Conservation (phyloP, 2,797 vertebrate species). For the Mormyrops attenuatus region DNA sequence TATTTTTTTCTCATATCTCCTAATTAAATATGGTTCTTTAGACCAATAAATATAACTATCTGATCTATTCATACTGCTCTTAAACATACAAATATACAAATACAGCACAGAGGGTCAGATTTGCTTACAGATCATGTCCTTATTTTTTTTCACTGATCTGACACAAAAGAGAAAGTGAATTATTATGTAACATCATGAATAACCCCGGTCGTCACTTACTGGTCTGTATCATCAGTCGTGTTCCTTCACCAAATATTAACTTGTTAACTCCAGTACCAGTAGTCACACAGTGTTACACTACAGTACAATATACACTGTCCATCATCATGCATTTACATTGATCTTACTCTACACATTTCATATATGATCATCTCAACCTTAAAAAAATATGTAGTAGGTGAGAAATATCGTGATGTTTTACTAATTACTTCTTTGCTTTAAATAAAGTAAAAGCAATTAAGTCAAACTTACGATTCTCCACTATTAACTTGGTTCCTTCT, state of each 20-base stretch:
- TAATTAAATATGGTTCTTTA: not conserved
- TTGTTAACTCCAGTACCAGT: not conserved
- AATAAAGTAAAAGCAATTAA: slow-evolving; percentile 8
- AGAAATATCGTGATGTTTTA: not conserved
- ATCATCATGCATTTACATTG: not conserved
- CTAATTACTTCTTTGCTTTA: not conserved
- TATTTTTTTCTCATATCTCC: not conserved
- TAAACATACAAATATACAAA: not conserved
- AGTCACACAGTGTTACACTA: slow-evolving; percentile 35
- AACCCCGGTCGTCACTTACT: slow-evolving; percentile 17
- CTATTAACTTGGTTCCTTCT: slow-evolving; percentile 28
- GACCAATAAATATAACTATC: not conserved
- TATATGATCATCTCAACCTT: not conserved
- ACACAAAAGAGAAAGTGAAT: not conserved
- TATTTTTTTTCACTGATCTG: not conserved
- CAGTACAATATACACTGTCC: not conserved
- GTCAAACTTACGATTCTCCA: slow-evolving; percentile 32
- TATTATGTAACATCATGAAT: not conserved
- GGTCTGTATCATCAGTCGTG: slow-evolving; percentile 24
- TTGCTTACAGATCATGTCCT: not conserved
- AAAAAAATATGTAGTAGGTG: not conserved
- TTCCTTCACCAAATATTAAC: slow-evolving; percentile 34
- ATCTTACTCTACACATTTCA: not conserved
- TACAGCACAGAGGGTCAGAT: not conserved
- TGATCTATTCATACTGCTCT: not conserved